Percentiles rank a stretch among this genome's conserved stretches.
These are phyloP conservation scores for Machimus rusticus DNA, from an alignment of 2,888 invertebrate species.

Conservation along the genomic window DNA sequence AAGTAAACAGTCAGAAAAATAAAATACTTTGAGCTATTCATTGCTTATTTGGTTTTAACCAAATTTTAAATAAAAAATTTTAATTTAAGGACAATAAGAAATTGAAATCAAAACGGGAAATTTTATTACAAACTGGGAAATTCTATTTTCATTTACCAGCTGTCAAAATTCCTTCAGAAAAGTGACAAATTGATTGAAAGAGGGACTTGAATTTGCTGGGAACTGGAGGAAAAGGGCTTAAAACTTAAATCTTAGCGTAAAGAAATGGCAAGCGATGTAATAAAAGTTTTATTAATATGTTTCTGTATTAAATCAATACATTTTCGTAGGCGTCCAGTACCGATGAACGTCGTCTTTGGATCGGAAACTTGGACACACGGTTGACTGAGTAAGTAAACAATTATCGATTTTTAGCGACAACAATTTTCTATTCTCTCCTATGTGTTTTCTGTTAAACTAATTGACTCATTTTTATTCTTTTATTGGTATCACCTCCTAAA, in stretches of 20 bases:
- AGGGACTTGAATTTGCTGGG: background rate
- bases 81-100: background rate
- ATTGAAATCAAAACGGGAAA: background rate
- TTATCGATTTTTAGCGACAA: constrained; percentile 43
- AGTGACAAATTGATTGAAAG: background rate
- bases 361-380: constrained; percentile 88
- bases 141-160: background rate
- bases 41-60: too few species aligned
- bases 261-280: constrained; percentile 46
- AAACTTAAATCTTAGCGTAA: background rate
- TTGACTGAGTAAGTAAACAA: constrained; percentile 88
- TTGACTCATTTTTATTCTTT: constrained; percentile 59
- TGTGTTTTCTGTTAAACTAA: constrained; percentile 33
- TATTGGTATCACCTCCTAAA: constrained; percentile 95
- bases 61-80: background rate
- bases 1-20: too few species aligned
- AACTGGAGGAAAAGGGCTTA: background rate
- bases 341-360: constrained; percentile 73
- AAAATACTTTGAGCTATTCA: too few species aligned
- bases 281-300: background rate
- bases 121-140: background rate
- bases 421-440: background rate
- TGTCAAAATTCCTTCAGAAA: background rate
- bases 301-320: background rate
- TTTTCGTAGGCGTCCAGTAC: constrained; percentile 40